phyloP scores from a whole-genome alignment of 1,140 invertebrate species.

The Agrilus planipennis region DNA sequence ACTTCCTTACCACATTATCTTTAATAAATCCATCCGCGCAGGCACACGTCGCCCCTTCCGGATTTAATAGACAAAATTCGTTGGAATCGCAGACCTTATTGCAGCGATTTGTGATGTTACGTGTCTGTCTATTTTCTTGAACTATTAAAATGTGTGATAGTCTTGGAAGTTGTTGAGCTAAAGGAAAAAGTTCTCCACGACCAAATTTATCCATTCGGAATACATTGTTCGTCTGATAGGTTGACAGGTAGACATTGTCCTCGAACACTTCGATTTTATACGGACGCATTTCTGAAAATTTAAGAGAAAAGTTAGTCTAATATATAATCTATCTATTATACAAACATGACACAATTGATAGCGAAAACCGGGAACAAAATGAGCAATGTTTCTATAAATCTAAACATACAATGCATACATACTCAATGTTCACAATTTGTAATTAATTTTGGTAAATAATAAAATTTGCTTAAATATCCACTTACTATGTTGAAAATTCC shows the following conservation, averaged over 20 bases:
- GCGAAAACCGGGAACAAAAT: too few species aligned
- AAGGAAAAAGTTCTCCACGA: slow-evolving; percentile 37
- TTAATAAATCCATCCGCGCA: slow-evolving; percentile 49
- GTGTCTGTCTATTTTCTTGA: slow-evolving; percentile 50
- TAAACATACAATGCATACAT: too few species aligned
- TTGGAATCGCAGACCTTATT: slow-evolving; percentile 42
- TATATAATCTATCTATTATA: too few species aligned
- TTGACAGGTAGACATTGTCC: slow-evolving; percentile 54
- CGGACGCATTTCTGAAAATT: slow-evolving; percentile 39
- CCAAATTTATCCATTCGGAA: slow-evolving; percentile 62
- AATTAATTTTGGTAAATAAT: too few species aligned
- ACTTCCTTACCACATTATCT: slow-evolving; percentile 25
- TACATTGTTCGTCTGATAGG: slow-evolving; percentile 49
- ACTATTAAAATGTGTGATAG: slow-evolving; percentile 54
- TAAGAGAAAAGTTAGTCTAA: slow-evolving; percentile 12
- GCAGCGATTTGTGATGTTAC: slow-evolving; percentile 36
- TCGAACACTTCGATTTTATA: slow-evolving; percentile 65
- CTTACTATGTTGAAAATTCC: slow-evolving; percentile 39
- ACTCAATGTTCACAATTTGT: too few species aligned
- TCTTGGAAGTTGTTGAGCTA: slow-evolving; percentile 43
- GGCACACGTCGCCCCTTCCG: slow-evolving; percentile 41
- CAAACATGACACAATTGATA: too few species aligned
- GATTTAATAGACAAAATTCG: slow-evolving; percentile 45
- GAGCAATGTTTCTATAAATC: too few species aligned
- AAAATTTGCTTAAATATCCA: slow-evolving; percentile 2